phyloP scores from a whole-genome alignment of 2,113 vertebrate genomes.

The Limnothrissa miodon region DNA sequence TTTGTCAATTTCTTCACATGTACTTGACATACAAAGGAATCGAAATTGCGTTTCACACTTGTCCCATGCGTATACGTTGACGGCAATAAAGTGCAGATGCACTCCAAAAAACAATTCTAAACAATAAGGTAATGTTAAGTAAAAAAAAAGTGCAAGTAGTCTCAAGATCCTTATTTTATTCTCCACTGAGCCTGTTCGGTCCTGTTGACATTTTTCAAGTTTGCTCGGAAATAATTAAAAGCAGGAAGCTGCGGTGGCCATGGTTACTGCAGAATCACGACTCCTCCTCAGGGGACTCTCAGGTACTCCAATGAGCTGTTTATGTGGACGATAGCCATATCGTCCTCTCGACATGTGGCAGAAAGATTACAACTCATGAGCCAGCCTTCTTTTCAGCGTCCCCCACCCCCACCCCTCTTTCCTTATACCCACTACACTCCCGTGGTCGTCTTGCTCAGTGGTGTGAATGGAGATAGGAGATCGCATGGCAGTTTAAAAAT shows the following conservation, averaged over 20 bases:
- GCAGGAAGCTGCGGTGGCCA: neutral
- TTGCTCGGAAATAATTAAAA: neutral
- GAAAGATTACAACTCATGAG: neutral
- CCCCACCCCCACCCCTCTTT: no score
- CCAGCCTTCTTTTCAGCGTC: neutral
- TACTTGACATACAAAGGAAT: no score
- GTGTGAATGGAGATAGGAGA: slow-evolving; percentile 50
- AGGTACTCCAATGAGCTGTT: slow-evolving; percentile 1
- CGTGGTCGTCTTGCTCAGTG: neutral
- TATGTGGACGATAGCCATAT: neutral
- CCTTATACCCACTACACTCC: neutral
- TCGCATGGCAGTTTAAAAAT: slow-evolving; percentile 84
- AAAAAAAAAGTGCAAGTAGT: no score
- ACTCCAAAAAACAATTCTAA: no score
- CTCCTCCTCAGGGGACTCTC: neutral
- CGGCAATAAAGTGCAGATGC: no score
- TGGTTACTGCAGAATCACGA: neutral
- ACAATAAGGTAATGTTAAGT: no score
- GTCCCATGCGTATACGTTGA: no score
- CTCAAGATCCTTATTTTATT: neutral
- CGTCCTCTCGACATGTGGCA: neutral
- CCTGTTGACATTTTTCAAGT: neutral
- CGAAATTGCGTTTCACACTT: no score
- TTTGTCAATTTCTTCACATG: no score
- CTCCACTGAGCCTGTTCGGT: neutral